phyloP scores from a whole-genome alignment of 2,888 invertebrate genomes.

The Argyra leucocephala region DNA sequence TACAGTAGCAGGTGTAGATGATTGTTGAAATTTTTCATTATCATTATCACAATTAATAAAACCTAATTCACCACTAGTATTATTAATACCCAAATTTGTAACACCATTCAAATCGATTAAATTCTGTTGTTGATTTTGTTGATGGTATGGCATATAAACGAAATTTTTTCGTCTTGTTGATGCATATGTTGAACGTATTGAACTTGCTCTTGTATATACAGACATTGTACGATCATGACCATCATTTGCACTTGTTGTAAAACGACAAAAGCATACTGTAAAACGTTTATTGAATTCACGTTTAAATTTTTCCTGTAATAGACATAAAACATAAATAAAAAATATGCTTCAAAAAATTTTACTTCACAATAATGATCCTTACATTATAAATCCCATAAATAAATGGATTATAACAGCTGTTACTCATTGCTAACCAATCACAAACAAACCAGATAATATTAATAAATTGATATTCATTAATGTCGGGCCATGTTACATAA shows the following conservation, averaged over 20 bases:
- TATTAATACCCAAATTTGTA: neutral
- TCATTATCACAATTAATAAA: neutral
- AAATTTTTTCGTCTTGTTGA: conserved; percentile 9
- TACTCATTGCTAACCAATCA: conserved; percentile 83
- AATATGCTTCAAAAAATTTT: conserved; percentile 17
- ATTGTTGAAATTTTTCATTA: too few species aligned
- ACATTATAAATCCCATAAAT: conserved; percentile 85
- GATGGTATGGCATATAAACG: neutral
- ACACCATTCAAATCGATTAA: neutral
- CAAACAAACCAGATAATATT: conserved; percentile 79
- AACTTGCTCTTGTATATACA: conserved; percentile 41
- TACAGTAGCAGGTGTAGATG: too few species aligned
- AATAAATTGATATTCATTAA: conserved; percentile 68
- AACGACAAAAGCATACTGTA: conserved; percentile 47
- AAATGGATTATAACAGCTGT: conserved; percentile 82
- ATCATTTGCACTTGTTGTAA: conserved; percentile 28
- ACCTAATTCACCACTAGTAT: neutral
- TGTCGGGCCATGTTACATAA: conserved; percentile 57
- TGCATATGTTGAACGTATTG: conserved; percentile 36
- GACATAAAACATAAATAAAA: conserved; percentile 23
- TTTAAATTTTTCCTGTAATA: conserved; percentile 65
- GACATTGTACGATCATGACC: conserved; percentile 38
- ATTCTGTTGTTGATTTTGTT: neutral
- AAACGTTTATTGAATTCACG: conserved; percentile 65
- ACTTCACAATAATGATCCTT: conserved; percentile 44